Percentiles rank a stretch among this genome's conserved stretches.
Conservation (phyloP, 2,888 invertebrate genomes). For the Molorchus minor region DNA sequence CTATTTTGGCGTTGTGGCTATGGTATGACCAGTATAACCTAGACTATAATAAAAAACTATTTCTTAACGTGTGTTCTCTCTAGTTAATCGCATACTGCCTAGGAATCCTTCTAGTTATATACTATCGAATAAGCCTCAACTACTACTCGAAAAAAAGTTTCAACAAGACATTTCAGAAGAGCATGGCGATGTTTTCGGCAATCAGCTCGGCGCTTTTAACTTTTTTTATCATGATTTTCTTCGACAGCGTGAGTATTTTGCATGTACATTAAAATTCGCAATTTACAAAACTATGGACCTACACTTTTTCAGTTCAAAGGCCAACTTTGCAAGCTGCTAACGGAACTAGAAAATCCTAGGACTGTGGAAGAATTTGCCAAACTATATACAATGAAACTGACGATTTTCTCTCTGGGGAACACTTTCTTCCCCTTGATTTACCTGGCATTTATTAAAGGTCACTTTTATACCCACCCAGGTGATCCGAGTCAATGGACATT, state of each 20-base stretch:
- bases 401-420: conserved; percentile 50
- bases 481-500: conserved; percentile 46
- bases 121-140: conserved; percentile 16
- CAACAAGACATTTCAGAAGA: neutral
- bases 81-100: too few relatives aligned
- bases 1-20: neutral
- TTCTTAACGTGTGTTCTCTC: too few relatives aligned
- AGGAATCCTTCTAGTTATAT: conserved; percentile 20
- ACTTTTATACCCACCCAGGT: conserved; percentile 60
- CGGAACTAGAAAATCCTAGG: conserved; percentile 54
- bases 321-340: conserved; percentile 34
- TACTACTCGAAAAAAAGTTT: conserved; percentile 19
- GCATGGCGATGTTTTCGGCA: neutral
- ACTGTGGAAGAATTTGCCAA: conserved; percentile 51
- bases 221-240: conserved; percentile 7
- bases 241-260: conserved; percentile 12
- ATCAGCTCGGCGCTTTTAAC: conserved; percentile 8
- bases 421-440: conserved; percentile 18
- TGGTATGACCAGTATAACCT: conserved; percentile 21
- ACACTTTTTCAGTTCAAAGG: conserved; percentile 13
- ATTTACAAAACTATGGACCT: neutral
- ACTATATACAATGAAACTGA: conserved; percentile 52
- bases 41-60: too few relatives aligned
- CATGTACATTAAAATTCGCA: conserved; percentile 1
- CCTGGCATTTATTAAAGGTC: conserved; percentile 52